A percentile compares a stretch with the other conserved stretches of the same genome.
Evolutionary conservation across 1,140 invertebrate species (phyloP).

Genomic region (Lepidotrigona ventralis): DNA sequence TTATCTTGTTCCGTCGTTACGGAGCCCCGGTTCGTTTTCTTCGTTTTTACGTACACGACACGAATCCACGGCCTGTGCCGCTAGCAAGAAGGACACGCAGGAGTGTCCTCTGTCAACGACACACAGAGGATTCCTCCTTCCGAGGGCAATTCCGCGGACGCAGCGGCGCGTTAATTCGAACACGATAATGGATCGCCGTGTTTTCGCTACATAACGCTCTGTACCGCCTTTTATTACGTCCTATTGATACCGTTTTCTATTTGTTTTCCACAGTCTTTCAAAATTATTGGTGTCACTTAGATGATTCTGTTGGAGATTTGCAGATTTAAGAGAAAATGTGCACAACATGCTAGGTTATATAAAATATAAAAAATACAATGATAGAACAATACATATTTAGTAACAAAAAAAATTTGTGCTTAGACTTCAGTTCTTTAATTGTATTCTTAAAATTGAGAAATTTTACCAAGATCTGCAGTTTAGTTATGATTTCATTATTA

Average conservation of each 20-base stretch:
- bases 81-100: conserved; percentile 18
- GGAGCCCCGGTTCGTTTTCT: conserved; percentile 52
- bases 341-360: too few relatives aligned
- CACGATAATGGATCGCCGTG: conserved; percentile 9
- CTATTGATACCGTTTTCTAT: neutral
- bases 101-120: neutral
- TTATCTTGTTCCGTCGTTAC: conserved; percentile 74
- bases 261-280: neutral
- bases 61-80: neutral
- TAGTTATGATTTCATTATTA: too few relatives aligned
- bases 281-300: neutral
- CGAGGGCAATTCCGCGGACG: conserved; percentile 18
- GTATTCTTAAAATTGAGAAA: too few relatives aligned
- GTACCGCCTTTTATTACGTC: neutral
- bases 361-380: too few relatives aligned
- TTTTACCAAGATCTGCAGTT: too few relatives aligned
- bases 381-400: too few relatives aligned
- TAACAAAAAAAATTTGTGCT: too few relatives aligned
- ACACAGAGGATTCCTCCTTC: conserved; percentile 22
- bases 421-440: too few relatives aligned
- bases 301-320: too few relatives aligned
- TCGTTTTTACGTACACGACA: conserved; percentile 49
- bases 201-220: neutral
- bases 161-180: conserved; percentile 34
- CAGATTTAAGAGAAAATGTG: too few relatives aligned